These are phyloP conservation scores for Polyommatus icarus DNA, from an alignment of 2,888 invertebrate genomes.

Conservation along the genomic window DNA sequence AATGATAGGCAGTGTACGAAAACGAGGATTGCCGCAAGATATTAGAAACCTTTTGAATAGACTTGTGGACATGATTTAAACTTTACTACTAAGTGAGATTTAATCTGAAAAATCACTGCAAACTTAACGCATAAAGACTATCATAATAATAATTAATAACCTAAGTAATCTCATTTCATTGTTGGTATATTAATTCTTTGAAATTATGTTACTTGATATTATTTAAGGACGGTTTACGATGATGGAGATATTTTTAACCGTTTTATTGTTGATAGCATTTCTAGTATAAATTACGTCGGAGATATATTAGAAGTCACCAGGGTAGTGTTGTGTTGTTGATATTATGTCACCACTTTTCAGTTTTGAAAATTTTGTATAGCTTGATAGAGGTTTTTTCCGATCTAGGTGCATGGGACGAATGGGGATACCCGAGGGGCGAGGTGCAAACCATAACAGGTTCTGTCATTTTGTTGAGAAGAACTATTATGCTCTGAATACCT, in stretches of 20 bases:
- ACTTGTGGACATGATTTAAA: not conserved
- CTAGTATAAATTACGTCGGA: conserved; percentile 5
- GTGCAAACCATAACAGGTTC: too few relatives aligned
- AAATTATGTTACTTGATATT: conserved; percentile 13
- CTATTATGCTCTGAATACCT: not conserved
- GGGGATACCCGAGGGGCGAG: too few relatives aligned
- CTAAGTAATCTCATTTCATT: not conserved
- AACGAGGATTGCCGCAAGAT: not conserved
- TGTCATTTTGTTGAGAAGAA: not conserved
- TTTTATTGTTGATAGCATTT: not conserved
- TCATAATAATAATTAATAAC: not conserved
- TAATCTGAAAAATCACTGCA: not conserved
- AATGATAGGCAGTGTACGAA: too few relatives aligned
- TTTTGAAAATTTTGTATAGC: not conserved
- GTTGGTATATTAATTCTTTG: not conserved
- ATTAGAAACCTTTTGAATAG: not conserved
- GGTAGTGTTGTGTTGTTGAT: not conserved
- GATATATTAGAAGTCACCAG: not conserved
- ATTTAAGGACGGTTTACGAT: not conserved
- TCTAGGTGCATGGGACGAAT: not conserved
- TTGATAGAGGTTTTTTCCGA: not conserved
- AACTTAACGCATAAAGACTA: not conserved
- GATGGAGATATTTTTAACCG: not conserved
- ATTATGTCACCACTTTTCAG: not conserved
- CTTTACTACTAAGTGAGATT: not conserved